Evolutionary conservation across 2,797 vertebrate genomes (phyloP).

Genomic region (Micrastur ruficollis): DNA sequence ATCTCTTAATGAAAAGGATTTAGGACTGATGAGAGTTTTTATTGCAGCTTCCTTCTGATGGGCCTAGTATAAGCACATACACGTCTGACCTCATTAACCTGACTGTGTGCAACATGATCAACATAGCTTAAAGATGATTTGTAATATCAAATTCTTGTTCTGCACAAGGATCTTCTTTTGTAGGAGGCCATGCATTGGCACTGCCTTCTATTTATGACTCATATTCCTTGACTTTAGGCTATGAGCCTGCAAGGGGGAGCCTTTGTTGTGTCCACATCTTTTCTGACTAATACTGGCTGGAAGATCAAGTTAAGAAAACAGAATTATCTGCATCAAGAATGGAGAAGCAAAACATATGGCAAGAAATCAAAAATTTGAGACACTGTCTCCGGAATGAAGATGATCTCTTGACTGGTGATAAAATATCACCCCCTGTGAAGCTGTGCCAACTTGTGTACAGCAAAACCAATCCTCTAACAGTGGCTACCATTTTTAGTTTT

Average conservation of each 20-base stretch:
- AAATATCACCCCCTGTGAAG: slow-evolving; percentile 6
- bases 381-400: slow-evolving; percentile 49
- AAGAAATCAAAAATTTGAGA: slow-evolving; percentile 65
- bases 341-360: slow-evolving; percentile 54
- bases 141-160: slow-evolving; percentile 36
- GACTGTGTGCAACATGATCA: slow-evolving; percentile 28
- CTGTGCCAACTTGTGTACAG: background rate
- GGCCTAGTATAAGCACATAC: background rate
- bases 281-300: slow-evolving; percentile 38
- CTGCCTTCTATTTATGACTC: background rate
- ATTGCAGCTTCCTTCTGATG: slow-evolving; percentile 52
- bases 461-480: background rate
- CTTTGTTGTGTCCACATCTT: slow-evolving; percentile 36
- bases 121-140: slow-evolving; percentile 36
- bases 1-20: slow-evolving; percentile 47
- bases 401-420: slow-evolving; percentile 1
- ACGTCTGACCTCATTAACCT: slow-evolving; percentile 39
- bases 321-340: slow-evolving; percentile 49
- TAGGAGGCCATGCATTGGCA: slow-evolving; percentile 5
- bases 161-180: slow-evolving; percentile 34
- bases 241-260: slow-evolving; percentile 16
- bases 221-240: slow-evolving; percentile 32
- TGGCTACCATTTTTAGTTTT: background rate
- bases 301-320: slow-evolving; percentile 65
- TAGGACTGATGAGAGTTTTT: slow-evolving; percentile 46